Evolutionary conservation across 2,113 vertebrate species (phyloP).

Genomic region (Rhabdomys dilectus): DNA sequence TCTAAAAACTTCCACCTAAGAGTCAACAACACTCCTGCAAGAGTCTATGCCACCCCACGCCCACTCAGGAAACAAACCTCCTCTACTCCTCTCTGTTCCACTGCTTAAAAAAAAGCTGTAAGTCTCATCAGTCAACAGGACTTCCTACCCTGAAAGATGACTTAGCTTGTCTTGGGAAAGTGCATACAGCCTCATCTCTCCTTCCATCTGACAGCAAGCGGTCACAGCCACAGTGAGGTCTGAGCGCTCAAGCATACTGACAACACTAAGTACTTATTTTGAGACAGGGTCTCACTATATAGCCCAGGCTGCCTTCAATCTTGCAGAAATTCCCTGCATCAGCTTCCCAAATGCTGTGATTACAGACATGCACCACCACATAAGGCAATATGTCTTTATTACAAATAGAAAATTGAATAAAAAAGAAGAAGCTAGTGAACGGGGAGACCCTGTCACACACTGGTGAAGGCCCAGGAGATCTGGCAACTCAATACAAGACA

Average conservation of each 20-base stretch:
- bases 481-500: not conserved
- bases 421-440: not conserved
- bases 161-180: not conserved
- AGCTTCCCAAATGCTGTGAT: not conserved
- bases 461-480: not conserved
- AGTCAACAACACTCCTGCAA: not conserved
- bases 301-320: not conserved
- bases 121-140: conserved; percentile 2
- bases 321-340: not conserved
- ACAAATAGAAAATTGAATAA: not conserved
- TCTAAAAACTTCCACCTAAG: conserved; percentile 25
- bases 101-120: not conserved
- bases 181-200: not conserved
- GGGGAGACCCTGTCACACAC: not conserved
- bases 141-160: not conserved
- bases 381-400: not conserved
- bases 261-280: not conserved
- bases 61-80: conserved; percentile 40
- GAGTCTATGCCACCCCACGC: not conserved
- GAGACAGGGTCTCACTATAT: not conserved
- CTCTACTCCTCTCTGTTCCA: not conserved
- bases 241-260: not conserved
- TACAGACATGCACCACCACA: not conserved
- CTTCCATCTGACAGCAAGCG: not conserved
- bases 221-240: not conserved